Conservation (phyloP, 2,797 vertebrate genomes). For the Glossophaga mutica region DNA sequence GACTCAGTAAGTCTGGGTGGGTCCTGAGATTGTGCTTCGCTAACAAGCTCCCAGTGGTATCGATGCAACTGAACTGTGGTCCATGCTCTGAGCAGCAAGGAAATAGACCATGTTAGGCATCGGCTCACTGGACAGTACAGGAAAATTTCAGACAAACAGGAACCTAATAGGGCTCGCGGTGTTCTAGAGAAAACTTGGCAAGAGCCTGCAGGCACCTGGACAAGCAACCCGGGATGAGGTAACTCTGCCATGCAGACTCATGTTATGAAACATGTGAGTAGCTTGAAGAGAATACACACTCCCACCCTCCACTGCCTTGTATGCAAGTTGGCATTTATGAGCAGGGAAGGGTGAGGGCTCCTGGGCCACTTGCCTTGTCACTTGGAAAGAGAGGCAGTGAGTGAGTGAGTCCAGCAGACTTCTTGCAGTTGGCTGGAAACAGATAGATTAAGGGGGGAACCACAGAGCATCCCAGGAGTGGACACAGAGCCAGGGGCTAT, state of each 20-base stretch:
- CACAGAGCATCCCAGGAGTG: background rate
- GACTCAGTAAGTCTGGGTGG: too few relatives aligned
- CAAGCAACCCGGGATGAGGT: slow-evolving; percentile 58
- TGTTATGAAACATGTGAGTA: slow-evolving; percentile 10
- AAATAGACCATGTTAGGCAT: background rate
- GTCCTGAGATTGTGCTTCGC: background rate
- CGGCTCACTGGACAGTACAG: slow-evolving; percentile 9
- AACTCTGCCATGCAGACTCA: background rate
- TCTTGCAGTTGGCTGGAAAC: background rate
- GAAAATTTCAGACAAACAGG: slow-evolving; percentile 40
- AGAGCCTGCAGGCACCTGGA: slow-evolving; percentile 59
- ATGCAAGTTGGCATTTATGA: background rate
- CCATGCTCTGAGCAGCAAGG: background rate
- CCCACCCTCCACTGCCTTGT: background rate
- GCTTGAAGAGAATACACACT: background rate
- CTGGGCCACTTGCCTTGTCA: background rate
- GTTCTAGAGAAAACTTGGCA: slow-evolving; percentile 67
- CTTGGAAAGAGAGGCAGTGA: background rate
- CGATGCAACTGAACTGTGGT: background rate
- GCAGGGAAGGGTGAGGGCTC: background rate
- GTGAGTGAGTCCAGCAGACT: background rate
- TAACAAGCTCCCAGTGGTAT: background rate
- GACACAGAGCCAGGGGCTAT: background rate
- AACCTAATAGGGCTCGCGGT: slow-evolving; percentile 38
- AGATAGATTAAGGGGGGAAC: background rate